Base-by-base conservation (phyloP, 2,113 vertebrate species). In the Gnathonemus longibarbis region DNA sequence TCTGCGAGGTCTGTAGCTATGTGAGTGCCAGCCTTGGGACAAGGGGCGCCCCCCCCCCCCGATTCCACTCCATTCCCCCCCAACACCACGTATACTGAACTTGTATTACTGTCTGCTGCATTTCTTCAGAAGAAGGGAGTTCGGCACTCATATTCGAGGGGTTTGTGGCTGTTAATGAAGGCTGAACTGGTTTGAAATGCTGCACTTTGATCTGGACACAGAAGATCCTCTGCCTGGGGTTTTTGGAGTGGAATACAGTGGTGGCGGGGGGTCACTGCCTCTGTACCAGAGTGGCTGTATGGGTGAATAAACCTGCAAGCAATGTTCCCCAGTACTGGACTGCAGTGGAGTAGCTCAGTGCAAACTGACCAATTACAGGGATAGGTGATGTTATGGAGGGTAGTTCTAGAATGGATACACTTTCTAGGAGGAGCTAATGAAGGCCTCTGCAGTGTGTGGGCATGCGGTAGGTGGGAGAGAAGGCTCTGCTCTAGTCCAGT, bases 401-500 rank as follows among this genome's bases (percentile, higher is more conserved):
- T 31, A 11, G n/a, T 70, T 70, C 62, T 70, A 31, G 62, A 70
- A 11, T 70, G 27, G 27, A 70, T 70, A 70, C n/a, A 70, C 62
- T 70, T 31, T 70, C 62, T 70, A 31, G 10, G 62, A 31, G 62
- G 3, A 13, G 62, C n/a, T 66, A 66, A 66, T 13, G n/a, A 66
- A 66, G 62, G n/a, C 62, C 62, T 70, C 3, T 70, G n/a, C 27
- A 70, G 17, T 66, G 84, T 70, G 58, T 35, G 39, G 15, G 42
- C 21, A 45, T 50, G 88, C 35, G 58, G 48, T 19, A 24, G n/a
- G 27, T 24, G 52, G 42, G 48, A 39, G 11, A 42, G 87, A 39
- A 27, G 52, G 24, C 80, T 89, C 48, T 48, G 31, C 49, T 89
- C 45, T 56, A 21, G 90, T 90, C 90, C 83, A 50, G 58, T 17